Percentiles rank a stretch among this genome's conserved stretches.
Evolutionary conservation across 2,797 vertebrate species (phyloP).

Genomic region (Characodon lateralis): DNA sequence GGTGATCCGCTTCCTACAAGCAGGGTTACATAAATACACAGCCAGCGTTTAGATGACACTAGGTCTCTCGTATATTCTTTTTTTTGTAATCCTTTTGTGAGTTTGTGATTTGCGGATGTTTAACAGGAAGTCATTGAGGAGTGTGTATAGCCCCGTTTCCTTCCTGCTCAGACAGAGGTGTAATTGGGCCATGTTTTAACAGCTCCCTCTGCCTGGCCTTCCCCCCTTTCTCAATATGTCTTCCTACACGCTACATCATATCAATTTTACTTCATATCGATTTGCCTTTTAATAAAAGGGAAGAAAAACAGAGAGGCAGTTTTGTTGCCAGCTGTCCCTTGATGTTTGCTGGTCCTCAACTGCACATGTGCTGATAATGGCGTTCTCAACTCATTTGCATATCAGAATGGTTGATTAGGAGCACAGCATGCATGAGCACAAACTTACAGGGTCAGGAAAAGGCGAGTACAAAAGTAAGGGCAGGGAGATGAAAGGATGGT

Average conservation of each 20-base stretch:
- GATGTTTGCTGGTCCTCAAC: conserved; percentile 71
- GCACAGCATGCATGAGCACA: conserved; percentile 75
- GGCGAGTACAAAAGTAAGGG: conserved; percentile 33
- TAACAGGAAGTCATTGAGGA: conserved; percentile 82
- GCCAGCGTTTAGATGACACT: conserved; percentile 75
- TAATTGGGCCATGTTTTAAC: conserved; percentile 68
- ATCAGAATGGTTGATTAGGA: conserved; percentile 75
- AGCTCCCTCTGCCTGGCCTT: conserved; percentile 40
- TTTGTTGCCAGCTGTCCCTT: conserved; percentile 68
- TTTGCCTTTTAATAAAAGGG: conserved; percentile 20
- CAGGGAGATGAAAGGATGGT: conserved; percentile 64
- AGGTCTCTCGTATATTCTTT: conserved; percentile 47
- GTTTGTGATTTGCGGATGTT: conserved; percentile 81
- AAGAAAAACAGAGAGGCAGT: conserved; percentile 34
- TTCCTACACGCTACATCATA: conserved; percentile 27
- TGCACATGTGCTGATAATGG: conserved; percentile 69
- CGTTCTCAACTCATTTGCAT: conserved; percentile 64
- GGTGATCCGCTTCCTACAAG: conserved; percentile 69
- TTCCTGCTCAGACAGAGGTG: conserved; percentile 77
- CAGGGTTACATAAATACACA: conserved; percentile 80
- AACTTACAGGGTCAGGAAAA: conserved; percentile 45
- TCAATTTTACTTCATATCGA: conserved; percentile 38
- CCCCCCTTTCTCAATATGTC: conserved; percentile 20
- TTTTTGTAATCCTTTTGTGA: conserved; percentile 70
- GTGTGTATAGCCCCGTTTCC: conserved; percentile 77